Conservation (phyloP, 2,888 invertebrate genomes). For the Apotomis capreana region DNA sequence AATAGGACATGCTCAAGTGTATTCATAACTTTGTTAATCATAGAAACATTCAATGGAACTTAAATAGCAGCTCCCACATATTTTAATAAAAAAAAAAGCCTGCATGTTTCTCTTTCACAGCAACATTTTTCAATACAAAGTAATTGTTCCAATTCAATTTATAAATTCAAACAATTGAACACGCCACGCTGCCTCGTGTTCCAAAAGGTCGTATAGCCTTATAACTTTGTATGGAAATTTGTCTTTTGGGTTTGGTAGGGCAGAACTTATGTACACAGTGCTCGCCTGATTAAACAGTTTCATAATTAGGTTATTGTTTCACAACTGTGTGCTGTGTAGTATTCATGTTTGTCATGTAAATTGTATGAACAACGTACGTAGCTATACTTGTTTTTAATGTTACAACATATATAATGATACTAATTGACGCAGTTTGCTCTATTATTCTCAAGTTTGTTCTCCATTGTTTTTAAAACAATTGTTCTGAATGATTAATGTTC, state of each 20-base stretch:
- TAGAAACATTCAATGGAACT: background rate
- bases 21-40: slow-evolving; percentile 3
- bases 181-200: background rate
- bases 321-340: slow-evolving; percentile 48
- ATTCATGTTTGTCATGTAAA: slow-evolving; percentile 56
- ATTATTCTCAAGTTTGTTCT: slow-evolving; percentile 44
- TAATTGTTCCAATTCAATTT: slow-evolving; percentile 36
- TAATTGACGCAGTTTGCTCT: slow-evolving; percentile 58
- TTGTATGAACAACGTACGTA: slow-evolving; percentile 52
- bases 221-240: background rate
- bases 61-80: slow-evolving; percentile 1
- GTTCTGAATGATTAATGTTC: slow-evolving; percentile 28
- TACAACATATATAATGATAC: slow-evolving; percentile 57
- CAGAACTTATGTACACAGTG: slow-evolving; percentile 23
- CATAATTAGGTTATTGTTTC: slow-evolving; percentile 65
- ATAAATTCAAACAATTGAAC: slow-evolving; percentile 31
- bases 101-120: background rate
- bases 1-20: background rate
- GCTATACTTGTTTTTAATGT: slow-evolving; percentile 55
- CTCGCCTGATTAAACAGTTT: slow-evolving; percentile 46
- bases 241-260: background rate
- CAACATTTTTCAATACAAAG: slow-evolving; percentile 29
- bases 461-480: slow-evolving; percentile 25
- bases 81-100: slow-evolving; percentile 19
- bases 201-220: background rate